phyloP scores from a whole-genome alignment of 2,888 invertebrate genomes.

The Amorpha juglandis region DNA sequence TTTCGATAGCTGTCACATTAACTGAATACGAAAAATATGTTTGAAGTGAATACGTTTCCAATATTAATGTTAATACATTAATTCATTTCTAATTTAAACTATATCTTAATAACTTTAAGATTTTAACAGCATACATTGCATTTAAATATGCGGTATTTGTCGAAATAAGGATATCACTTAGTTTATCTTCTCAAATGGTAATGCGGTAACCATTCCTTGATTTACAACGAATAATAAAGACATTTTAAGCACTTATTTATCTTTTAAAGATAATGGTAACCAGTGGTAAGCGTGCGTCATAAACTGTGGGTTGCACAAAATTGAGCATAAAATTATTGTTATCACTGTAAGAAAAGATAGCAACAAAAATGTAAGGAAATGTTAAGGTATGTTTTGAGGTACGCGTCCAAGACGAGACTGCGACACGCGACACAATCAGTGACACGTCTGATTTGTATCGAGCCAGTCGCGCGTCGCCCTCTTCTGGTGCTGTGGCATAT shows the following conservation, averaged over 20 bases:
- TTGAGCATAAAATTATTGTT: background rate
- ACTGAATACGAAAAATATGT: too few relatives aligned
- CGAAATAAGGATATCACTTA: constrained; percentile 7
- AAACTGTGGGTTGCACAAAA: constrained; percentile 9
- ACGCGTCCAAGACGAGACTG: too few relatives aligned
- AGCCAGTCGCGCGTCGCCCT: too few relatives aligned
- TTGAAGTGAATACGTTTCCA: too few relatives aligned
- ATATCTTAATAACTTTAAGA: too few relatives aligned
- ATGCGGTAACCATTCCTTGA: constrained; percentile 6
- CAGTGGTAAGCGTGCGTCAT: constrained; percentile 16
- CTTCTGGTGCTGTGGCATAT: too few relatives aligned
- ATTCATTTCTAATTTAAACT: too few relatives aligned
- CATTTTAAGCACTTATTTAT: constrained; percentile 16
- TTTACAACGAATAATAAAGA: constrained; percentile 20
- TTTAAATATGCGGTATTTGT: background rate
- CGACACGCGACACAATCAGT: too few relatives aligned
- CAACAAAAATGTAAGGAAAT: background rate
- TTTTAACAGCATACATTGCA: background rate
- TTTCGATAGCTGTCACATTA: too few relatives aligned
- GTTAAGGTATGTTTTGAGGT: background rate
- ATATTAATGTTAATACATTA: too few relatives aligned
- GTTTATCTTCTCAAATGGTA: constrained; percentile 19
- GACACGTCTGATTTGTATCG: too few relatives aligned
- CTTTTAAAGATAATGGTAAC: constrained; percentile 20
- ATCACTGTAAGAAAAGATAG: background rate